phyloP scores from a whole-genome alignment of 1,140 invertebrate species.

The Diprion similis region DNA sequence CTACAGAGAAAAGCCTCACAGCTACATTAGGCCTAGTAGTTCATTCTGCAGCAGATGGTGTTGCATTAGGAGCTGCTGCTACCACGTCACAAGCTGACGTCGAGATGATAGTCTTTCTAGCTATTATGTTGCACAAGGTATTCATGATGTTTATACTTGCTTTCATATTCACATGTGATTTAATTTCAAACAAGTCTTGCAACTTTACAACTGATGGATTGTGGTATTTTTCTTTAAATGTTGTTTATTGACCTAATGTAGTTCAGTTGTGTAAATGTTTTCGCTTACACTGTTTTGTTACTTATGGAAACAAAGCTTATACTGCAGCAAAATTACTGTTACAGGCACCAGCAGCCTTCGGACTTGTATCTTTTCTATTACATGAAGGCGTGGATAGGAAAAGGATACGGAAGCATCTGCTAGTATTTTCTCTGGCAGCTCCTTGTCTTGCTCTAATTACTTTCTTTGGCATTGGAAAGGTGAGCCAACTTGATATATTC shows the following conservation, averaged over 20 bases:
- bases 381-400: conserved; percentile 93
- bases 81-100: conserved; percentile 94
- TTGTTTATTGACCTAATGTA: background rate
- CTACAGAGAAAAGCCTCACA: conserved; percentile 78
- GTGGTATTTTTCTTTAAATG: background rate
- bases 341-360: conserved; percentile 96
- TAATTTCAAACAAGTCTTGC: background rate
- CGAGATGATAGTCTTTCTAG: conserved; percentile 96
- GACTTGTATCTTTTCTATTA: conserved; percentile 94
- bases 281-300: background rate
- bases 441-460: conserved; percentile 90
- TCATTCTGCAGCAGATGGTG: conserved; percentile 97
- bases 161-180: background rate
- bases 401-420: conserved; percentile 86
- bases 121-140: conserved; percentile 99
- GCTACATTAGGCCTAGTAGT: conserved; percentile 96
- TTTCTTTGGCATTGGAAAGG: conserved; percentile 92
- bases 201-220: background rate
- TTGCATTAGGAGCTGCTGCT: conserved; percentile 95
- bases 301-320: background rate
- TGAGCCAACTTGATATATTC: conserved; percentile 64
- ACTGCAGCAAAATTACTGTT: conserved; percentile 31
- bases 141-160: conserved; percentile 13
- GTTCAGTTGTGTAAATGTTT: background rate
- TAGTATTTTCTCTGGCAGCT: conserved; percentile 94